phyloP scores from a whole-genome alignment of 1,140 invertebrate species.

The Brachionus paranguensis region DNA sequence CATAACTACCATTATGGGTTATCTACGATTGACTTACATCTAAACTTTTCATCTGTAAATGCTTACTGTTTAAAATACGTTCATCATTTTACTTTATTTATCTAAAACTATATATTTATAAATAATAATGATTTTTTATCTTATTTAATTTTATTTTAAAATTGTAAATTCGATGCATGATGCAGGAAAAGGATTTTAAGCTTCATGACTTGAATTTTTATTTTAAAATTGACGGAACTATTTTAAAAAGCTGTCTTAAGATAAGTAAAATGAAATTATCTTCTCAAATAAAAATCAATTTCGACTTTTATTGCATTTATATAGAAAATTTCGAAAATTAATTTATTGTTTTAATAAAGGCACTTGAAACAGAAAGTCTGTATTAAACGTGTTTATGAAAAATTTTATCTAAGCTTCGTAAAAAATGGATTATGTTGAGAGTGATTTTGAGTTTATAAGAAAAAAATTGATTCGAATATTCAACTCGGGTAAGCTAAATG shows the following conservation, averaged over 20 bases:
- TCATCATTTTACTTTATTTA: not conserved
- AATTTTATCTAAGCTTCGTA: not conserved
- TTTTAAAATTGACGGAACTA: not conserved
- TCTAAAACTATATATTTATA: not conserved
- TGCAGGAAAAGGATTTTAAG: not conserved
- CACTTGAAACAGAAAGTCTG: not conserved
- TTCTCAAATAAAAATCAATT: not conserved
- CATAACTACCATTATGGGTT: too few relatives aligned
- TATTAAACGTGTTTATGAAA: not conserved
- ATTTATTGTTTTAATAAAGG: not conserved
- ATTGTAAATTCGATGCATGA: not conserved
- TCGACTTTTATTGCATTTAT: not conserved
- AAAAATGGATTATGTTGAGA: conserved; percentile 38
- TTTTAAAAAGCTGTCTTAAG: not conserved
- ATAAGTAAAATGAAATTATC: not conserved
- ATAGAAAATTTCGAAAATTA: not conserved
- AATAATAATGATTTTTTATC: not conserved
- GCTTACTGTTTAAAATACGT: too few relatives aligned
- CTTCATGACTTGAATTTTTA: not conserved
- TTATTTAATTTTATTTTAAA: not conserved
- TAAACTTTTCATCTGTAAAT: too few relatives aligned
- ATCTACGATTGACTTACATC: too few relatives aligned
- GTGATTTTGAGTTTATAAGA: conserved; percentile 1
- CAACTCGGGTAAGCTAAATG: not conserved
- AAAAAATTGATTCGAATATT: conserved; percentile 16